Base-by-base conservation (phyloP, 1,140 invertebrate species). In the Eupristina koningsbergeri region DNA sequence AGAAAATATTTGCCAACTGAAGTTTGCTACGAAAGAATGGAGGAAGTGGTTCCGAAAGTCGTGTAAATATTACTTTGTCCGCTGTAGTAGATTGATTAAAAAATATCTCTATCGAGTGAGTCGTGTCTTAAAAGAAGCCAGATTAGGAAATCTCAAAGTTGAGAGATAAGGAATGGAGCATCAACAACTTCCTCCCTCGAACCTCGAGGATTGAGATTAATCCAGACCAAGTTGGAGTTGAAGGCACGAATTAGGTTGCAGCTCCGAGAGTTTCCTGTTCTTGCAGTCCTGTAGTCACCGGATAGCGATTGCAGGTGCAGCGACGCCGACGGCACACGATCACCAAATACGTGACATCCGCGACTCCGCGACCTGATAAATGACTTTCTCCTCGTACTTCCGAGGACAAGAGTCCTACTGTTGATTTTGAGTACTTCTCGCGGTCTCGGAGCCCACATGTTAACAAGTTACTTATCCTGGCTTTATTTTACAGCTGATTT, bases 251-350 rank as follows among this genome's bases (percentile, higher is more conserved):
- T 69, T 78, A 36, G 81, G 31, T 78, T 34, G 47, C n/a, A 83
- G 64, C 17, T 1, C 8, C 50, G 39, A 45, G 53, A n/a, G 39
- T 78, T 83, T 79, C 53, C 64, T 47, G 47, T 61, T 69, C 74
- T 71, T 63, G 61, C 58, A 77, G 13, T 15, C 83, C 85, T 87
- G 86, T 82, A 81, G 81, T 75, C 86, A 86, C 88, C 89, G 87
- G 87, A 88, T 88, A 87, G 83, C 85, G 85, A 84, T 22, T 3
- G 22, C 53, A 17, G 9, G 15, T 7, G 17, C 47, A 22, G 26
- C 53, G 53, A 5, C 26, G 26, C 7, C 22, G 26, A 9, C 22
- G 7, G 26, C 19, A 26, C 53, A 2, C 64, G 64, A 67, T 67
- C 31, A 31, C n/a, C 29, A 29, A 64, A 31, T 64, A 64, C 64